Conservation (phyloP, 2,797 vertebrate genomes). For the Rhinichthys osculus region DNA sequence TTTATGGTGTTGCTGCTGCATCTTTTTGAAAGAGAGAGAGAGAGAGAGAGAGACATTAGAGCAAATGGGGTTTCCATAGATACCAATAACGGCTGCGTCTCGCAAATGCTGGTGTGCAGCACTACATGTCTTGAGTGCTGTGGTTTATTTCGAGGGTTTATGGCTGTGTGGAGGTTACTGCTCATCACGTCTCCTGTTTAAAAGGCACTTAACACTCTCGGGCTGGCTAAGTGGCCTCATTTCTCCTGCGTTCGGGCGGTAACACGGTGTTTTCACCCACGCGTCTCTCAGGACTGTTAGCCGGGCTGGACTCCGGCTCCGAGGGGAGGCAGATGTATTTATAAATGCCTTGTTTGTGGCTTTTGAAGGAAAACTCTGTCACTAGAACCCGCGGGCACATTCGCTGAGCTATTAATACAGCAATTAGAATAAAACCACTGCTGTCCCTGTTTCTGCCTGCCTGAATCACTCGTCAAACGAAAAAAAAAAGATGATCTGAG, state of each 20-base stretch:
- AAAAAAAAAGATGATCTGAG: background rate
- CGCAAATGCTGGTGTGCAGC: conserved; percentile 77
- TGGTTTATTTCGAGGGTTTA: conserved; percentile 33
- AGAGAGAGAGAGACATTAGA: conserved; percentile 65
- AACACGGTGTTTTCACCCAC: conserved; percentile 69
- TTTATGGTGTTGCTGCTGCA: conserved; percentile 56
- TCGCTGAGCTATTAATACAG: conserved; percentile 68
- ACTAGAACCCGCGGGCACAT: conserved; percentile 67
- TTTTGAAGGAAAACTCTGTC: conserved; percentile 65
- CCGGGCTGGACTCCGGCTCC: conserved; percentile 62
- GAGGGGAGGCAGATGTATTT: conserved; percentile 71
- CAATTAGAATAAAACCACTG: conserved; percentile 57
- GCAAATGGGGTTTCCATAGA: conserved; percentile 79
- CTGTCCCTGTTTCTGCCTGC: background rate
- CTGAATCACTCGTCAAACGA: background rate
- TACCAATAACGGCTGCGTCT: conserved; percentile 82
- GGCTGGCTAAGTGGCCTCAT: conserved; percentile 57
- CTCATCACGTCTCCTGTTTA: conserved; percentile 26
- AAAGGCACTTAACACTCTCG: conserved; percentile 55
- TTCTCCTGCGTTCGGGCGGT: conserved; percentile 62
- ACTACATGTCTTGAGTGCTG: conserved; percentile 49
- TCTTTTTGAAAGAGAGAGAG: conserved; percentile 45
- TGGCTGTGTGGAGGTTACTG: conserved; percentile 38
- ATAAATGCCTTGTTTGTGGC: conserved; percentile 76
- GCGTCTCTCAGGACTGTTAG: conserved; percentile 61